These are phyloP conservation scores for Hemithea aestivaria DNA, from an alignment of 2,888 invertebrate species.

Conservation along the genomic window DNA sequence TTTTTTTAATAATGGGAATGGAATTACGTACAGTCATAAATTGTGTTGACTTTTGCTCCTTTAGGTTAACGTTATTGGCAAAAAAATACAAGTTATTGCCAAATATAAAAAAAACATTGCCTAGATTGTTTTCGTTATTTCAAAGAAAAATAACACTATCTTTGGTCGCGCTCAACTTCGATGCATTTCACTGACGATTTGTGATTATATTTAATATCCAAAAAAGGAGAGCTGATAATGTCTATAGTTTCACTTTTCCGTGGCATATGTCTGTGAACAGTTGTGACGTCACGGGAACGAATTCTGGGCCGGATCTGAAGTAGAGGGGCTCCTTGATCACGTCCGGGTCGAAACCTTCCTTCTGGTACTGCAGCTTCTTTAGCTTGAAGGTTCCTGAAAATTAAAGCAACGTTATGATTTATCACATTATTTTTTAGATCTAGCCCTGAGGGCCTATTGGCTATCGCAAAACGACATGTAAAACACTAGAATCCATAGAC, in stretches of 20 bases:
- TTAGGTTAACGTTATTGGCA: too few species aligned
- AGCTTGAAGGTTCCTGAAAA: conserved; percentile 92
- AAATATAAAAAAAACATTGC: too few species aligned
- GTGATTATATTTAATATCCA: neutral
- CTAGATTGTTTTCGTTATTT: too few species aligned
- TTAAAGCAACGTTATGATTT: too few species aligned
- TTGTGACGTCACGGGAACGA: conserved; percentile 79
- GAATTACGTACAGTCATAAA: too few species aligned
- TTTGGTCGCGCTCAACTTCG: conserved; percentile 3
- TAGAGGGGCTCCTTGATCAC: conserved; percentile 86
- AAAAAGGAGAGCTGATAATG: conserved; percentile 3
- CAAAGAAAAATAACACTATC: neutral
- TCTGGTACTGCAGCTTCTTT: conserved; percentile 91
- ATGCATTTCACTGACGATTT: conserved; percentile 13
- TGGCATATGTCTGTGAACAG: conserved; percentile 79
- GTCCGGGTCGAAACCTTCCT: conserved; percentile 89
- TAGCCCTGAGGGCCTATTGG: too few species aligned
- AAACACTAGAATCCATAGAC: too few species aligned
- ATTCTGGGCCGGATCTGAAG: conserved; percentile 77
- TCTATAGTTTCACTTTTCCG: conserved; percentile 67
- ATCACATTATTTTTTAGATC: too few species aligned
- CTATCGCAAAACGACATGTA: too few species aligned
- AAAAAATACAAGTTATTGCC: too few species aligned
- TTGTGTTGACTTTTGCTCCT: too few species aligned
- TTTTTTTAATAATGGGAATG: too few species aligned